A percentile compares a stretch with the other conserved stretches of the same genome.
Evolutionary conservation across 2,888 invertebrate genomes (phyloP).

Genomic region (Podabrus alpinus): DNA sequence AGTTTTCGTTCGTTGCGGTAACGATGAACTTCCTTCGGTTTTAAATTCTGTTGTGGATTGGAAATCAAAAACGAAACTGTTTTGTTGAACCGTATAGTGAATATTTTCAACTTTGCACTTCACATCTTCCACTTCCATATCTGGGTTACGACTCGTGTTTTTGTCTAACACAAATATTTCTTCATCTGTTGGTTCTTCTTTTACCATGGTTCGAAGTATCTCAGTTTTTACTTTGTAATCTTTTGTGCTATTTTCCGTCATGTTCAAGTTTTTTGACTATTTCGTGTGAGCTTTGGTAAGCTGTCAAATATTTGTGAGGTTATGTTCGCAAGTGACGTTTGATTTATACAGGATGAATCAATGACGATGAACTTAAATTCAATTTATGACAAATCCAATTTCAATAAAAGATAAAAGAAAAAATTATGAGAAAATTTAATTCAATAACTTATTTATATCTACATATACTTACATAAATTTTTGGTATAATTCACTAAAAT

Average conservation of each 20-base stretch:
- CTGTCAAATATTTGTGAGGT: neutral
- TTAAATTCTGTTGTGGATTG: neutral
- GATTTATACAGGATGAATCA: neutral
- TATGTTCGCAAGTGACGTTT: neutral
- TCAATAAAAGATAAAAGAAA: too few relatives aligned
- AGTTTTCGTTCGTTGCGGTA: neutral
- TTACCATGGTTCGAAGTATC: neutral
- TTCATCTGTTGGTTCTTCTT: neutral
- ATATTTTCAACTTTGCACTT: neutral
- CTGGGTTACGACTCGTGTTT: neutral
- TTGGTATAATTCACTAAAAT: too few relatives aligned
- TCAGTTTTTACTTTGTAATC: neutral
- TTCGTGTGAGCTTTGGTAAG: neutral
- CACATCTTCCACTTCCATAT: neutral
- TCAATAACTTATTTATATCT: too few relatives aligned
- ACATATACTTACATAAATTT: too few relatives aligned
- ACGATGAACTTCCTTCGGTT: neutral
- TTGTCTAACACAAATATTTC: neutral
- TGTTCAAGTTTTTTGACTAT: neutral
- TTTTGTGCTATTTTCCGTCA: neutral
- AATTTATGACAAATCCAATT: too few relatives aligned
- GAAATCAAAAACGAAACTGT: neutral
- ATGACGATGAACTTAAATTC: too few relatives aligned
- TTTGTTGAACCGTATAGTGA: neutral
- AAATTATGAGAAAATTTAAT: too few relatives aligned